Evolutionary conservation across 2,113 vertebrate genomes (phyloP), one percentile per base, ranked within the genome.

Genomic region (Ceyx margarethae): DNA sequence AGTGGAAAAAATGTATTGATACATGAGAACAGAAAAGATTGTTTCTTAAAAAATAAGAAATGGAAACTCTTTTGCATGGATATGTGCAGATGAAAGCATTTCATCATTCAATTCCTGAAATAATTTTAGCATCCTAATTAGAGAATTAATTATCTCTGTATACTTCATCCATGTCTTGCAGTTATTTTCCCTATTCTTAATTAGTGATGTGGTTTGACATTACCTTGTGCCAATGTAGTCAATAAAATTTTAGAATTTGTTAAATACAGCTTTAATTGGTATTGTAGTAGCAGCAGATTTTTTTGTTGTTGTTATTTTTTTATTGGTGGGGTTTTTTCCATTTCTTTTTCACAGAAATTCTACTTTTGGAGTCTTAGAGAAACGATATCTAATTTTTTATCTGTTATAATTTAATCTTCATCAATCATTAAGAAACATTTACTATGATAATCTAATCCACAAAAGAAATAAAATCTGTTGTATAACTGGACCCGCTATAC

Each of bases 111-210:
- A n/a, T 73, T 90, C 45, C 40, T 61, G 21, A 86, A 89, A 22
- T 66, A 87, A 85, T 89, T 93, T 89, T 87, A 84, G 21, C 77
- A 92, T 84, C 54, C 62, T 89, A 90, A 84, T 89, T 87, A 93
- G 54, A 81, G 11, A 54, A 79, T 87, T 93, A 86, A 88, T 94
- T 91, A 90, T 93, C 58, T 68, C 15, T 50, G 19, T 46, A 57
- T 78, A 61, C 48, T 86, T 88, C 51, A 54, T 81, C 91, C 45
- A 94, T 71, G 15, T 90, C 85, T 86, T 88, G 23, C 45, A 57
- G 31, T 82, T 83, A 74, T 74, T 94, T 94, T 94, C 46, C 42
- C 15, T 77, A 0, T 81, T 90, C 53, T 88, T 93, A 90, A 87
- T 78, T 68, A 57, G 8, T 91, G 57, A 66, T 69, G 62, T 75